Percentiles rank a stretch among this genome's conserved stretches.
phyloP scores from a whole-genome alignment of 2,888 invertebrate species.

The Caenorhabditis becei region DNA sequence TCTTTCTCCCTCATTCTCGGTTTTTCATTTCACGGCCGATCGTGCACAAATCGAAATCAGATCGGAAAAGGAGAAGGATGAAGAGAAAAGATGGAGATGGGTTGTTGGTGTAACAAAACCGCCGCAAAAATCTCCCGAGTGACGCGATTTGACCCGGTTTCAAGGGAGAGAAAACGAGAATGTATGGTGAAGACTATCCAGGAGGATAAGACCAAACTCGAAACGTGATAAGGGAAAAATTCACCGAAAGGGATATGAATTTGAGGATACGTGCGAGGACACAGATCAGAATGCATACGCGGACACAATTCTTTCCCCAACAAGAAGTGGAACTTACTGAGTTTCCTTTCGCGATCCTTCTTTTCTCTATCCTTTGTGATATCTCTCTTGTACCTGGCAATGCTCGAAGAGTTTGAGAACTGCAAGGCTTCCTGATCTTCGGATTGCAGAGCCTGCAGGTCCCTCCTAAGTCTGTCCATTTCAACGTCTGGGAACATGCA shows the following conservation, averaged over 20 bases:
- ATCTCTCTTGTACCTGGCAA: conserved; percentile 43
- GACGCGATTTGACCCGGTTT: conserved; percentile 61
- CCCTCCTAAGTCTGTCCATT: conserved; percentile 63
- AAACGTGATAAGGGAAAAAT: conserved; percentile 6
- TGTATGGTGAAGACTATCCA: conserved; percentile 6
- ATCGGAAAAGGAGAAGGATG: conserved; percentile 20
- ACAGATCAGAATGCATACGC: not conserved
- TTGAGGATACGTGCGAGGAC: not conserved
- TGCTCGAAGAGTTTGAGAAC: conserved; percentile 27
- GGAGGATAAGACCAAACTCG: conserved; percentile 22
- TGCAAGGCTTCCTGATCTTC: conserved; percentile 24
- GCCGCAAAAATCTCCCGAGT: conserved; percentile 34
- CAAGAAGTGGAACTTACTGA: no score
- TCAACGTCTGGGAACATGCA: conserved; percentile 66
- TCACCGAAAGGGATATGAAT: not conserved
- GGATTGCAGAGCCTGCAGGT: conserved; percentile 56
- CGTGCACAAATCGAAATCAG: conserved; percentile 57
- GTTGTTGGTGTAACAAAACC: conserved; percentile 47
- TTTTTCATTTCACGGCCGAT: conserved; percentile 46
- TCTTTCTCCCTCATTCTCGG: conserved; percentile 2
- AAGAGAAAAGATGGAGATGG: conserved; percentile 20
- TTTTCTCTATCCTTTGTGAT: conserved; percentile 51
- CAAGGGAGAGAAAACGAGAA: conserved; percentile 21
- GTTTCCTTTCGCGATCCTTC: conserved; percentile 47
- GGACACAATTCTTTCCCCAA: not conserved